phyloP scores from a whole-genome alignment of 2,888 invertebrate species.

The Zele albiditarsus region DNA sequence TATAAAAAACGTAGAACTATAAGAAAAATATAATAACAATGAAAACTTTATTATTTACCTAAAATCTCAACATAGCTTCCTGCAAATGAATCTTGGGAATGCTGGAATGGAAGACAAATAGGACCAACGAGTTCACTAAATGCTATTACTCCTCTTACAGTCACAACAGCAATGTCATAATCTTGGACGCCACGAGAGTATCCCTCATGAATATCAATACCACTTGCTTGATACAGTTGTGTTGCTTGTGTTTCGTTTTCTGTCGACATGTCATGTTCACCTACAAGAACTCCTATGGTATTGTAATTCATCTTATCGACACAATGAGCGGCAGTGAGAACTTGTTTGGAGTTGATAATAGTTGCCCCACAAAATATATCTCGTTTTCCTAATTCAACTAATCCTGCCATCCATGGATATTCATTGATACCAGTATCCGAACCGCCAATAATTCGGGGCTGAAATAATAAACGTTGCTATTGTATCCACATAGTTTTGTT shows the following conservation, averaged over 20 bases:
- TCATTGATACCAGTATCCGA: slow-evolving; percentile 75
- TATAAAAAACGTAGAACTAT: neutral
- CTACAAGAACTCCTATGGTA: slow-evolving; percentile 58
- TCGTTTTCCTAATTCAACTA: slow-evolving; percentile 67
- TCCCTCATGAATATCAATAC: slow-evolving; percentile 73
- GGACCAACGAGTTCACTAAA: slow-evolving; percentile 77
- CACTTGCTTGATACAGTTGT: slow-evolving; percentile 65
- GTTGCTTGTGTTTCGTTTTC: slow-evolving; percentile 74
- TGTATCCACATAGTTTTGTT: neutral
- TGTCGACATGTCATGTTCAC: slow-evolving; percentile 66
- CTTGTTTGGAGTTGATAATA: slow-evolving; percentile 61
- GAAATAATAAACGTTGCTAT: slow-evolving; percentile 36
- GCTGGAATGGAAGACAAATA: slow-evolving; percentile 78
- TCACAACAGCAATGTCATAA: slow-evolving; percentile 77
- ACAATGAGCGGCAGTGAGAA: slow-evolving; percentile 68
- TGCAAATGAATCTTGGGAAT: slow-evolving; percentile 58
- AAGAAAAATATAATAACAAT: neutral
- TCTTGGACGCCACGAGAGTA: slow-evolving; percentile 56
- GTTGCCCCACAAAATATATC: slow-evolving; percentile 62
- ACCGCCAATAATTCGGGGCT: slow-evolving; percentile 75
- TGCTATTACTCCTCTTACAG: slow-evolving; percentile 66
- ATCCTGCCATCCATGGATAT: slow-evolving; percentile 76
- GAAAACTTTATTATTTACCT: slow-evolving; percentile 53
- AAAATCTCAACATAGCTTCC: slow-evolving; percentile 60
- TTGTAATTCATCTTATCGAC: slow-evolving; percentile 30